Conservation (phyloP, 1,140 invertebrate genomes). For the Wiebesia pumilae region DNA sequence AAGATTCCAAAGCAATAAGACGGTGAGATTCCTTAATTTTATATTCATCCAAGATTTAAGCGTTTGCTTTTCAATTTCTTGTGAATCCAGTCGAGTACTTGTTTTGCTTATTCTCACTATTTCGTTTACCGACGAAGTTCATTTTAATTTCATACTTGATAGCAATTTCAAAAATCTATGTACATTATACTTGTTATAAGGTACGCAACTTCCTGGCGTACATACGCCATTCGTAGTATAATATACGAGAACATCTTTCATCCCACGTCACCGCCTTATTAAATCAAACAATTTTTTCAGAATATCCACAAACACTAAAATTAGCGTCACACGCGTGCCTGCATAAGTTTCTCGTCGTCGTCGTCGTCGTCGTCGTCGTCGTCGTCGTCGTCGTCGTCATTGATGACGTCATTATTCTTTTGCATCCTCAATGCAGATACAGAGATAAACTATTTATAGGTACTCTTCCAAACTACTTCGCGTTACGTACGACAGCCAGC, state of each 20-base stretch:
- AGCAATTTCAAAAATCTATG: neutral
- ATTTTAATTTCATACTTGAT: neutral
- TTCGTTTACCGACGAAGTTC: neutral
- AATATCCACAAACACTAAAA: conserved; percentile 9
- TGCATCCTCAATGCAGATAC: neutral
- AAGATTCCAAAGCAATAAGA: neutral
- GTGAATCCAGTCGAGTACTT: neutral
- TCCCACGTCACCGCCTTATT: neutral
- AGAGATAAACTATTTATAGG: conserved; percentile 10
- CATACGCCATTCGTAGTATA: neutral
- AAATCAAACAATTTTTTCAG: neutral
- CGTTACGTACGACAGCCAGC: neutral
- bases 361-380: neutral
- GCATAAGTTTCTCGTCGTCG: neutral
- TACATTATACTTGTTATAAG: neutral
- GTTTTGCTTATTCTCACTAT: neutral
- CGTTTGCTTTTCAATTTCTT: neutral
- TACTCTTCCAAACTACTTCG: neutral
- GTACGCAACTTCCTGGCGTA: neutral
- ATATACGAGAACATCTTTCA: neutral
- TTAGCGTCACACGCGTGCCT: neutral
- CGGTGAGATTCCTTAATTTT: neutral
- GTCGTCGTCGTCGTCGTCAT: neutral
- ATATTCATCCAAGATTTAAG: neutral
- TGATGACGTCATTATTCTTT: neutral